Evolutionary conservation across 2,888 invertebrate species (phyloP), one percentile per base, ranked within the genome.

Genomic region (Lypha dubia): DNA sequence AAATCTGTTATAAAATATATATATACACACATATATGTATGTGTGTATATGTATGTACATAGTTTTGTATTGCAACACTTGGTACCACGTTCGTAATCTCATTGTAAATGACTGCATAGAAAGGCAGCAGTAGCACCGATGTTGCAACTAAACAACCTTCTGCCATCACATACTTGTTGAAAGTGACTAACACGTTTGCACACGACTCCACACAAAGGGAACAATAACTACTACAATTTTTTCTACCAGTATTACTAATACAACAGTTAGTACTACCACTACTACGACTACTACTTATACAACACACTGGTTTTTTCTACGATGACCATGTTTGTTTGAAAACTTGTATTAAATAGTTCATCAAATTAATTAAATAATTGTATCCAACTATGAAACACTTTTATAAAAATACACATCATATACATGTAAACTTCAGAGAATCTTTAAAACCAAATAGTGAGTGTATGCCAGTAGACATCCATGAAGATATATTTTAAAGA

Each of bases 131-230:
- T 73, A 41, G 68, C 38, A 79, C 28, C 68, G 62, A 67, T 62
- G 44, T 77, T 74, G 28, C 56, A 77, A 62, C 73, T 79, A 76
- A 84, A 63, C 77, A 68, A 81, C 60, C 67, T 75, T 71, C 76
- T 83, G 71, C 77, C 71, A 77, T 32, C 56, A 49, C 60, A 53
- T n/a, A n/a, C n/a, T 75, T 68, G 22, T 60, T 32, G 70, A 67
- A 17, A 70, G 38, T 46, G 22, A 53, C 62, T 58, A 41, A 63
- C 24, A 70, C 41, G 62, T 20, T 24, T 38, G 28, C 58, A 62
- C n/a, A 35, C 41, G 62, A 15, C 28, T 53, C 24, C 28, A 24
- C 9, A 0, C 80, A 56, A 13, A n/a, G 28, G 60, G 17, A n/a
- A 13, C 56, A 67, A 49, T 38, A 35, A 65, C 22, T 17, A 44